Evolutionary conservation across 2,797 vertebrate species (phyloP).

Genomic region (Pristis pectinata): DNA sequence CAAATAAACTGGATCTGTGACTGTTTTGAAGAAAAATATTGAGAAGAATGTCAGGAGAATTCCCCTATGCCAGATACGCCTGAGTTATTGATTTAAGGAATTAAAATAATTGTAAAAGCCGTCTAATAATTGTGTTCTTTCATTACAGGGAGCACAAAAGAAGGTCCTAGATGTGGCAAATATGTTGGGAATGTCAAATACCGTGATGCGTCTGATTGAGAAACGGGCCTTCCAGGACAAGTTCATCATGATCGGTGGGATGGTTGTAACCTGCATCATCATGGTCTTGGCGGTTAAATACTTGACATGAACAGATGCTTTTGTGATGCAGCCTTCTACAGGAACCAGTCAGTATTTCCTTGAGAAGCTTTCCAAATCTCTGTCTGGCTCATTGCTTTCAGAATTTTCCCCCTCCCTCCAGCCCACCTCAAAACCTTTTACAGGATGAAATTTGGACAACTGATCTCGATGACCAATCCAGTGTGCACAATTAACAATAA

Average conservation of each 20-base stretch:
- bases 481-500: neutral
- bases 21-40: neutral
- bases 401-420: neutral
- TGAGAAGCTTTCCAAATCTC: neutral
- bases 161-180: conserved; percentile 97
- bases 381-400: neutral
- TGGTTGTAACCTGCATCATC: conserved; percentile 84
- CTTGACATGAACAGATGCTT: conserved; percentile 67
- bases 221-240: conserved; percentile 91
- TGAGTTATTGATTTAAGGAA: neutral
- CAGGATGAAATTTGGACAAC: neutral
- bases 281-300: conserved; percentile 87
- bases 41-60: neutral
- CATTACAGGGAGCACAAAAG: conserved; percentile 81
- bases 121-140: conserved; percentile 28
- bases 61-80: too few relatives aligned
- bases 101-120: neutral
- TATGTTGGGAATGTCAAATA: conserved; percentile 92
- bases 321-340: neutral
- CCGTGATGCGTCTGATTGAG: conserved; percentile 93
- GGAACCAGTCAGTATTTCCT: conserved; percentile 6
- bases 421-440: neutral
- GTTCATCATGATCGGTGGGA: conserved; percentile 92
- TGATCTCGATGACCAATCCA: neutral
- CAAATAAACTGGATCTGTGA: neutral